phyloP scores from a whole-genome alignment of 92 coral and sea anemone species.

The Muricea muricata region DNA sequence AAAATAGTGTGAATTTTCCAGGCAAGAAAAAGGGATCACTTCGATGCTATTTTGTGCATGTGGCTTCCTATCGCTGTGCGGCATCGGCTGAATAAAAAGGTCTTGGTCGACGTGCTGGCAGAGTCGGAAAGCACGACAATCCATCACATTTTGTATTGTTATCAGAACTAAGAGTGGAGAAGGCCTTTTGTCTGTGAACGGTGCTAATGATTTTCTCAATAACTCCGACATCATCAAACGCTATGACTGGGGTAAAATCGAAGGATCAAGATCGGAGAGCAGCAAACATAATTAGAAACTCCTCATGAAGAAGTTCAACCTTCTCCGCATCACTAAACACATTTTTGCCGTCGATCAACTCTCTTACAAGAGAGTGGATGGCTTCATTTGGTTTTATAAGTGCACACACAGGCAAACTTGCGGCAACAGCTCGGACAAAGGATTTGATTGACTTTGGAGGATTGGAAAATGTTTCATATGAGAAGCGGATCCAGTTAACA shows the following conservation, averaged over 20 bases:
- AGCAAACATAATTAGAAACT: constrained; percentile 21
- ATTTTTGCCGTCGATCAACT: neutral
- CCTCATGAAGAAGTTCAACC: constrained; percentile 5
- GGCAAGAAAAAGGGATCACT: constrained; percentile 21
- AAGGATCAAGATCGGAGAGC: neutral
- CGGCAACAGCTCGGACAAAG: constrained; percentile 11
- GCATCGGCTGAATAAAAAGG: constrained; percentile 26
- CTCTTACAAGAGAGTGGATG: neutral
- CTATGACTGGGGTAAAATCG: constrained; percentile 1
- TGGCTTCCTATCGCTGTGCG: neutral
- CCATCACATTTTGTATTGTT: neutral
- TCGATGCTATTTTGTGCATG: constrained; percentile 11
- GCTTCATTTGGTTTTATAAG: neutral
- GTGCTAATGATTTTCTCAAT: neutral
- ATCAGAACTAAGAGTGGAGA: neutral
- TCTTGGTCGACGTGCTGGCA: neutral
- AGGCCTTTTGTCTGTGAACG: neutral
- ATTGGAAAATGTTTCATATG: neutral
- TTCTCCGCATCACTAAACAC: neutral
- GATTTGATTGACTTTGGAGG: constrained; percentile 10
- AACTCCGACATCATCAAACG: constrained; percentile 11
- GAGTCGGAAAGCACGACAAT: constrained; percentile 17
- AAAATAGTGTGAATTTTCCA: constrained; percentile 12
- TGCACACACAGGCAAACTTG: constrained; percentile 33
- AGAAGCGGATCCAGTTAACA: neutral